Conservation (phyloP, 1,140 invertebrate species). For the Drosophila nigromelanica region DNA sequence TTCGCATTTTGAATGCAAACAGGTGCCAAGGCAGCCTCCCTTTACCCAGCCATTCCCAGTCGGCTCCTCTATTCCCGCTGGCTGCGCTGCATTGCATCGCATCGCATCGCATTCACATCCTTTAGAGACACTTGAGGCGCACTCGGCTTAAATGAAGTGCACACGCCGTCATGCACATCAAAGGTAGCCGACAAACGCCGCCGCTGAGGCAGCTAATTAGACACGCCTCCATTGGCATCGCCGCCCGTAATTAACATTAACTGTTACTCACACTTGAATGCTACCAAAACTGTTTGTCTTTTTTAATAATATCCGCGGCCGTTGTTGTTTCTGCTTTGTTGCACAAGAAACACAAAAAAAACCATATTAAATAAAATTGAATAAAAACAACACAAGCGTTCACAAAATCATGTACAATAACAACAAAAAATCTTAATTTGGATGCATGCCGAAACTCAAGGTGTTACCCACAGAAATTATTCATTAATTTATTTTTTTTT, state of each 20-base stretch:
- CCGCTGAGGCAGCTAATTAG: slow-evolving; percentile 66
- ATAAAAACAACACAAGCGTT: slow-evolving; percentile 6
- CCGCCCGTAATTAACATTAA: slow-evolving; percentile 65
- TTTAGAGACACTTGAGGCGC: slow-evolving; percentile 76
- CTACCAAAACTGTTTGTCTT: slow-evolving; percentile 39
- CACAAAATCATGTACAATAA: slow-evolving; percentile 18
- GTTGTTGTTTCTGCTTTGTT: slow-evolving; percentile 32
- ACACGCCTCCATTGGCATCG: slow-evolving; percentile 61
- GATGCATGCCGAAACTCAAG: background rate
- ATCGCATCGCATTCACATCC: slow-evolving; percentile 37
- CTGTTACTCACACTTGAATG: slow-evolving; percentile 46
- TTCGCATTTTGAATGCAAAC: slow-evolving; percentile 74
- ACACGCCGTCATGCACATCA: slow-evolving; percentile 77
- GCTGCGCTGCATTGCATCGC: slow-evolving; percentile 25
- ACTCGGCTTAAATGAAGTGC: slow-evolving; percentile 81
- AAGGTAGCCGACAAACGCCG: slow-evolving; percentile 58
- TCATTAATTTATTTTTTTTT: background rate
- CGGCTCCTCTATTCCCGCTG: slow-evolving; percentile 9
- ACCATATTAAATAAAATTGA: background rate
- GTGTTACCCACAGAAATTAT: background rate
- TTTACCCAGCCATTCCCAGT: slow-evolving; percentile 9
- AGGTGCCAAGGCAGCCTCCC: slow-evolving; percentile 50
- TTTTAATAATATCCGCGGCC: slow-evolving; percentile 47
- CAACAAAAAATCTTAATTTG: slow-evolving; percentile 8
- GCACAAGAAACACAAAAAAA: slow-evolving; percentile 27